Percentiles rank a stretch among this genome's conserved stretches.
Conservation (phyloP, 1,140 invertebrate species). For the Atta cephalotes region DNA sequence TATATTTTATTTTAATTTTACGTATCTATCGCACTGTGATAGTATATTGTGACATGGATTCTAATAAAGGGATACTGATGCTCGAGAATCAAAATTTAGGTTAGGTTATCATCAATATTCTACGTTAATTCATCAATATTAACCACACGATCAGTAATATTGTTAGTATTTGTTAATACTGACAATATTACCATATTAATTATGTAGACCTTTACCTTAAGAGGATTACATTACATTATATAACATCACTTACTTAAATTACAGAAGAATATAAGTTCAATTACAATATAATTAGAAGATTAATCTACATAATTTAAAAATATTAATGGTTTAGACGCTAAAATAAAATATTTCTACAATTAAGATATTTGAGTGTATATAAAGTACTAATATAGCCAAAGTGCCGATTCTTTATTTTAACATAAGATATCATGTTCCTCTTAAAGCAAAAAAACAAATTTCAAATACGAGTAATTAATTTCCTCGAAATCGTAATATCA, state of each 20-base stretch:
- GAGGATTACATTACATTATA: background rate
- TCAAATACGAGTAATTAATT: background rate
- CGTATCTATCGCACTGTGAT: no score
- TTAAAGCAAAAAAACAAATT: background rate
- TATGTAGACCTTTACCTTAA: no score
- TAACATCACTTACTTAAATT: background rate
- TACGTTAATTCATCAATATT: no score
- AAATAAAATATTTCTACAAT: background rate
- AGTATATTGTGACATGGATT: no score
- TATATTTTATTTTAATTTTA: no score
- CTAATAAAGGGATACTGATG: no score
- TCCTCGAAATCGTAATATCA: conserved; percentile 13
- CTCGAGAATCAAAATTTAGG: no score
- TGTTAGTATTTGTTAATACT: no score
- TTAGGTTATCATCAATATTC: no score
- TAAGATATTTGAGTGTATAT: background rate
- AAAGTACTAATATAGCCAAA: background rate
- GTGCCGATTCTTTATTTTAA: background rate
- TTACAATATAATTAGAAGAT: background rate
- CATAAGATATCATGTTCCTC: background rate
- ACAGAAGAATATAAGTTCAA: background rate
- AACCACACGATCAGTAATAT: no score
- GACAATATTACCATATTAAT: no score
- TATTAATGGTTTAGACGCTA: background rate
- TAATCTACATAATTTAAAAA: background rate